Base-by-base conservation (phyloP, 1,140 invertebrate species). In the Drosophila insularis region DNA sequence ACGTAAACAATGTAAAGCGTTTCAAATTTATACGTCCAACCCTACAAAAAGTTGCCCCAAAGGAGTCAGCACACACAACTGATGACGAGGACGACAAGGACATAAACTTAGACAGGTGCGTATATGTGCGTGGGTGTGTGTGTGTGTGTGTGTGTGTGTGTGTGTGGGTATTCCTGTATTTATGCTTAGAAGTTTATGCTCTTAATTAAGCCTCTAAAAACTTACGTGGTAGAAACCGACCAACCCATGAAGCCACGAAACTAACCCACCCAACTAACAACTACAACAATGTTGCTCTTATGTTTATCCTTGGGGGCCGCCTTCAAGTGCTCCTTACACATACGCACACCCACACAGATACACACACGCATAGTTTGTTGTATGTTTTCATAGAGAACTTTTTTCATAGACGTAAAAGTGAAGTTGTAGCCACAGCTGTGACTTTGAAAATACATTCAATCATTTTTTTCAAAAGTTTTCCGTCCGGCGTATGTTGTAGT, bases 1-100 rank as follows among this genome's bases (percentile, higher is more conserved):
- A 75, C 68, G 82, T 81, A 86, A 87, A 87, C 81, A 86, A 86
- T 81, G 81, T 87, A 86, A 87, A 81, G 68, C 78, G 78, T 63
- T 81, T 71, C 78, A 81, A 85, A 86, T 85, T 86, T 85, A 80
- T 86, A 86, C 66, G 81, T 81, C 68, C 68, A 71, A 65, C 78
- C 63, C 81, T 63, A 68, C 35, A 85, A 78, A 67, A 78, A 81
- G 66, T 78, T 75, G 62, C 62, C 64, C 70, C 71, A 54, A 64
- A 55, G 70, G 65, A 78, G 66, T 58, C 70, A 78, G 55, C 27
- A 74, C 53, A 61, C 63, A 68, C 69, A 74, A 85, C 78, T 81
- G 70, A 74, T 77, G 81, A 84, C 67, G 81, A 63, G 50, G 62
- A 68, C 32, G 61, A 62, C 56, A 56, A 66, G 59, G 32, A 63